Conservation (phyloP, 2,113 vertebrate genomes). For the Muntiacus reevesi region DNA sequence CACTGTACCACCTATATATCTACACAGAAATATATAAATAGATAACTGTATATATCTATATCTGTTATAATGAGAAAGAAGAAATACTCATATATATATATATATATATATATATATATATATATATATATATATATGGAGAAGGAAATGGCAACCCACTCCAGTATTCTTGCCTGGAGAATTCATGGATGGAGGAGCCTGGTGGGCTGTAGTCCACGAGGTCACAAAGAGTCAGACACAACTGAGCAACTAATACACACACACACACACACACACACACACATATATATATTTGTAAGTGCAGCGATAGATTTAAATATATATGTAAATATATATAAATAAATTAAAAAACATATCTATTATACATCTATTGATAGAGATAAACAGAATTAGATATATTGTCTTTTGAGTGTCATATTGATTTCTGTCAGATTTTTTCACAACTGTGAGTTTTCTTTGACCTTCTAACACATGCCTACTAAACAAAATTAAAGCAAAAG, state of each 20-base stretch:
- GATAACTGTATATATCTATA: not conserved
- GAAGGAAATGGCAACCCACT: not conserved
- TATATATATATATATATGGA: not conserved
- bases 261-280: not conserved
- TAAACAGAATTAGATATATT: not conserved
- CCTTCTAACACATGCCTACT: not conserved
- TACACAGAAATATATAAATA: not conserved
- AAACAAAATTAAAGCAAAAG: not conserved
- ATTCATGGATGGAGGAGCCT: not conserved
- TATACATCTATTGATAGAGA: not conserved
- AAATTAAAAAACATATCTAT: not conserved
- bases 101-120: not conserved
- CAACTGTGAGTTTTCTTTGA: not conserved
- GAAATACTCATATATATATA: not conserved
- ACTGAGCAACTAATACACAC: not conserved
- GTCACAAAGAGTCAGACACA: accelerated
- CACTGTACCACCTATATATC: not conserved
- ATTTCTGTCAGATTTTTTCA: not conserved
- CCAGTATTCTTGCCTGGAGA: not conserved
- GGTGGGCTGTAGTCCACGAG: not conserved
- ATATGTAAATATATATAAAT: not conserved
- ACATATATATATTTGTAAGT: not conserved
- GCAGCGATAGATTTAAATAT: not conserved
- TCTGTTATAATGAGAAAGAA: not conserved
- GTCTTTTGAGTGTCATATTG: not conserved